Evolutionary conservation across 2,888 invertebrate species (phyloP).

Genomic region (Drosophila subquinaria): DNA sequence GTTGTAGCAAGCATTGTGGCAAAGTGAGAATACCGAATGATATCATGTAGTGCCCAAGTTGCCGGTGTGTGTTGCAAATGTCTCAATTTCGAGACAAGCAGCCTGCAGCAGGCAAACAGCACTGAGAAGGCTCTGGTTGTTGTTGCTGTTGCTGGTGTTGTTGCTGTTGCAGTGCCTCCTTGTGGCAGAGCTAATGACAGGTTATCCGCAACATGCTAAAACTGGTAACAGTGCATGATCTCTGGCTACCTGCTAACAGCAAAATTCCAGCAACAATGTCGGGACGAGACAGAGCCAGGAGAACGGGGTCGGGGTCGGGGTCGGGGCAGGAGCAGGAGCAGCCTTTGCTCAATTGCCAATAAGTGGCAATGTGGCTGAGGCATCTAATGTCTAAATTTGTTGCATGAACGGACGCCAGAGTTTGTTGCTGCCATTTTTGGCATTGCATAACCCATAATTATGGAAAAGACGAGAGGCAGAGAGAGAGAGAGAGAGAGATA

Average conservation of each 20-base stretch:
- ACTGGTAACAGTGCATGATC: conserved; percentile 71
- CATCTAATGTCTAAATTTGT: conserved; percentile 81
- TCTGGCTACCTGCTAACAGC: conserved; percentile 73
- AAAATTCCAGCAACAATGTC: conserved; percentile 38
- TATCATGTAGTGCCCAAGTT: not conserved
- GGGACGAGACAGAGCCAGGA: conserved; percentile 13
- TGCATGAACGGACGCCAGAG: conserved; percentile 39
- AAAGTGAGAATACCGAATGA: conserved; percentile 14
- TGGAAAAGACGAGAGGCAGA: conserved; percentile 5
- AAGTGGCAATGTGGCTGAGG: conserved; percentile 69
- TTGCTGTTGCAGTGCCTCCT: conserved; percentile 29
- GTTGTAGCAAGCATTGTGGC: conserved; percentile 25
- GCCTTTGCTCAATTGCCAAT: conserved; percentile 68
- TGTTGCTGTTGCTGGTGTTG: not conserved
- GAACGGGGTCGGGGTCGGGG: conserved; percentile 5
- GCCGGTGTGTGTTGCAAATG: conserved; percentile 60
- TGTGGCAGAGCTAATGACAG: conserved; percentile 71
- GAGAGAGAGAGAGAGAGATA: conserved; percentile 2
- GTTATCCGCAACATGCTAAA: conserved; percentile 79
- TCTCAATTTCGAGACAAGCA: conserved; percentile 71
- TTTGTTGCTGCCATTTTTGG: conserved; percentile 46
- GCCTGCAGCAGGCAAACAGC: conserved; percentile 48
- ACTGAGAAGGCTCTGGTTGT: conserved; percentile 42
- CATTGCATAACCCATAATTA: conserved; percentile 77
- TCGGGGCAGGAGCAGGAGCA: conserved; percentile 25